Conservation (phyloP, 2,888 invertebrate species). For the Ditylenchus weischeri region DNA sequence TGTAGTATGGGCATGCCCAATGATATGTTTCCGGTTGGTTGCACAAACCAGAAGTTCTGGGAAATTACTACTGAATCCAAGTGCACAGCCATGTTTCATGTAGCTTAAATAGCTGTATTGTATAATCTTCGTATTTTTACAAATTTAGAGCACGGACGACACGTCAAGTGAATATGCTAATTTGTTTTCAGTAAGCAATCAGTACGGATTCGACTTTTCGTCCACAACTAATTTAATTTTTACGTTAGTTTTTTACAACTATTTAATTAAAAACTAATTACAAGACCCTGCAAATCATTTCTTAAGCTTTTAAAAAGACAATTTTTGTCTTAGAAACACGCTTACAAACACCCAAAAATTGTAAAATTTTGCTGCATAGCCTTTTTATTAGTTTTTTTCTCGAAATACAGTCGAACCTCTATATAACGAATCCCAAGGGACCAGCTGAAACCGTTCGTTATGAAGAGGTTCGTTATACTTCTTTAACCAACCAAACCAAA, state of each 20-base stretch:
- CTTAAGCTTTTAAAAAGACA: no score
- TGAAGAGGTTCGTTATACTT: no score
- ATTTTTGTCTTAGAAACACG: no score
- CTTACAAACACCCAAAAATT: no score
- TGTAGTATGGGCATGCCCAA: background rate
- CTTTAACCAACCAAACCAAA: no score
- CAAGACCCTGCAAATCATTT: no score
- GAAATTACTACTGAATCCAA: background rate
- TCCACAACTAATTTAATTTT: background rate
- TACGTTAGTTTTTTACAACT: background rate
- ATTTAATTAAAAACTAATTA: no score
- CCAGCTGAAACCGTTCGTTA: no score
- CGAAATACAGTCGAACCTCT: no score
- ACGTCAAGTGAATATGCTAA: background rate
- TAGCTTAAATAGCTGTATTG: background rate
- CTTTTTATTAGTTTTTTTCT: no score
- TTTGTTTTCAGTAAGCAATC: background rate
- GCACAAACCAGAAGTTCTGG: background rate
- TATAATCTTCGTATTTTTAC: background rate
- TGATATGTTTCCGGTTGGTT: slow-evolving; percentile 2
- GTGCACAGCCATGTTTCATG: background rate
- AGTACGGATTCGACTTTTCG: background rate
- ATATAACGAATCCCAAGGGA: no score
- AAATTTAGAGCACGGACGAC: background rate
- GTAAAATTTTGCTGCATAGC: no score